Evolutionary conservation across 2,113 vertebrate genomes (phyloP), one percentile per base, ranked within the genome.

Genomic region (Psophia crepitans): DNA sequence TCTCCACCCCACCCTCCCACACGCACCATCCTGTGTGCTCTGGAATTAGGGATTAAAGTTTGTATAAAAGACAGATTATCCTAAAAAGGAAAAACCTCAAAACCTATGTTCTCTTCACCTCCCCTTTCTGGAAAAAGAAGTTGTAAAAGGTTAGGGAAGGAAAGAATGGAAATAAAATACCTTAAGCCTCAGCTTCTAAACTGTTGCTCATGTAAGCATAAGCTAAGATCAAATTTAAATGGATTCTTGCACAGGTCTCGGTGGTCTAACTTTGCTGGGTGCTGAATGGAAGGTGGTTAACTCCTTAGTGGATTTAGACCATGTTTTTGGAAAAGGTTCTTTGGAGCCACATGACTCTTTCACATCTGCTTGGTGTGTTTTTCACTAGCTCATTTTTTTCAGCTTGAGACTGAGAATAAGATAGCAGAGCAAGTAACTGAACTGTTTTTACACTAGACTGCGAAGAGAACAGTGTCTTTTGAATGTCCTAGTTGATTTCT

Each of bases 21-120:
- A 68, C 75, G 71, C 90, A 64, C 64, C 49, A 63, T 93, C 78
- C 74, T 95, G 75, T 91, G 95, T 78, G 78, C 91, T 69, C 71
- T 51, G 75, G 96, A 97, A 96, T 74, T 96, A 63, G 87, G 96
- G 97, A 98, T 97, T 97, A 97, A 93, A 92, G 71, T 83, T 49
- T 23, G 23, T 63, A 95, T 93, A 96, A 96, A 97, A 94, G 93
- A 51, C 58, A 96, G 83, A 96, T 96, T 95, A 39, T 76, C 57
- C 56, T 56, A 75, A 94, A 78, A 83, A 92, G 63, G 69, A 32
- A 56, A 65, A 66, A 10, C 3, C 49, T 84, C 76, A 76, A 85
- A 83, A 35, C 69, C 27, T 66, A 9, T 37, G n/a, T 87, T 96
- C 35, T 91, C 35, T 84, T 84, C 0, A 24, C 56, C 24, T 91